Percentiles rank a stretch among this genome's conserved stretches.
These are phyloP conservation scores for Salmo trutta DNA, from an alignment of 2,797 vertebrate genomes.

Conservation along the genomic window DNA sequence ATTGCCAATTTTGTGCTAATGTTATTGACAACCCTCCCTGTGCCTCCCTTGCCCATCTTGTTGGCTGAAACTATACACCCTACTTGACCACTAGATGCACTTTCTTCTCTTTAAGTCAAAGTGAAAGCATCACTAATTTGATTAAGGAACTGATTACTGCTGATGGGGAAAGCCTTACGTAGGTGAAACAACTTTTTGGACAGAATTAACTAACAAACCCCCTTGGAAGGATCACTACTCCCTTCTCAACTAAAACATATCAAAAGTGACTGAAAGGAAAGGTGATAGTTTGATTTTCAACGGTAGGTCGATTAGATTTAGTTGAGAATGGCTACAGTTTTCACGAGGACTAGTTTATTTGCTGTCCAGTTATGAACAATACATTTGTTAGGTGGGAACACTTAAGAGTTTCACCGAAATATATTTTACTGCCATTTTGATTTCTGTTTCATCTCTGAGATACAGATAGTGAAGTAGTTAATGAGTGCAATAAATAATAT, in stretches of 20 bases:
- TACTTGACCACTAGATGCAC: slow-evolving; percentile 99
- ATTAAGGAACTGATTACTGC: slow-evolving; percentile 66
- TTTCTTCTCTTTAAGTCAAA: slow-evolving; percentile 82
- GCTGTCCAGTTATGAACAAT: slow-evolving; percentile 47
- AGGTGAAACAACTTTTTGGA: slow-evolving; percentile 43
- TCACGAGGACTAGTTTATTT: slow-evolving; percentile 23
- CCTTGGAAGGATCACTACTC: slow-evolving; percentile 29
- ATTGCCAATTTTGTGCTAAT: slow-evolving; percentile 56
- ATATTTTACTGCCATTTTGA: slow-evolving; percentile 48
- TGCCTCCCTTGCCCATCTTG: slow-evolving; percentile 8
- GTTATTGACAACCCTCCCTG: slow-evolving; percentile 18
- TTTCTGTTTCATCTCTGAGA: slow-evolving; percentile 45
- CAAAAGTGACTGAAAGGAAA: slow-evolving; percentile 66
- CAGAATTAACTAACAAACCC: slow-evolving; percentile 45
- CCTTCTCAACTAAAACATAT: slow-evolving; percentile 58
- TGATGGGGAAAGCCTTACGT: slow-evolving; percentile 59
- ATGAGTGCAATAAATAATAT: not conserved
- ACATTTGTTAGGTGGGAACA: slow-evolving; percentile 50
- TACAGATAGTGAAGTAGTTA: not conserved
- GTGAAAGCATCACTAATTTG: slow-evolving; percentile 59
- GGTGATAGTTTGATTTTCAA: slow-evolving; percentile 64
- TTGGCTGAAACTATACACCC: slow-evolving; percentile 75
- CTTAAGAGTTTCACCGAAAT: slow-evolving; percentile 52
- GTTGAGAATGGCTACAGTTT: not conserved
- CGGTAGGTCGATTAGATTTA: slow-evolving; percentile 20